Base-by-base conservation (phyloP, 2,888 invertebrate species). In the Drosophila neutralis region DNA sequence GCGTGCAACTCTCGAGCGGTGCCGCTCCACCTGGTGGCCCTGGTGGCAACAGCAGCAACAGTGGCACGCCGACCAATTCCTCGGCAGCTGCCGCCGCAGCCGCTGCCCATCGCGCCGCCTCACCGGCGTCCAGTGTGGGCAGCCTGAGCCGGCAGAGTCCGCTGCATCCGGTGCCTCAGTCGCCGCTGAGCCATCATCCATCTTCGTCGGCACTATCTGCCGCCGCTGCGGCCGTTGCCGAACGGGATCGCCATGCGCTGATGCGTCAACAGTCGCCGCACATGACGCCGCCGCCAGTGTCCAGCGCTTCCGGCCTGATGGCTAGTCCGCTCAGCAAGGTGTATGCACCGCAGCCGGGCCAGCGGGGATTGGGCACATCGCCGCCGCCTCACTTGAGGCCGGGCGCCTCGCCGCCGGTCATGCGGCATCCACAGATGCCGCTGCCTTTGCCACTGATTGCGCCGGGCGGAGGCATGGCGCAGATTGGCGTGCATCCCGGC, bases 401-500 rank as follows among this genome's bases (percentile, higher is more conserved):
- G 2, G 93, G 93, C 64, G 94, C 94, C 33, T 93, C 94, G 53
- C 94, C 94, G 35, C 95, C 95, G 11, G 94, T 95, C 24, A 92
- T 93, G 64, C 92, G 93, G 15, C 93, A 93, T 85, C 93, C 93
- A n/a, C 93, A 93, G 80, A 93, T 93, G 93, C 93, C 93, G 62
- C 78, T 93, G 64, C 92, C 93, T 29, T 78, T 93, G 72, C 93
- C 93, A 24, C 75, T 93, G 33, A 92, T 93, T 68, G 93, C 92
- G 2, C 92, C 93, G 5, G 92, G 92, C 51, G 91, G 89, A 53
- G 92, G 92, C 64, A 92, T 93, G 66, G 92, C 92, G 7, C 93
- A 92, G 69, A 92, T 93, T 56, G 92, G 93, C 18, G 96, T 96
- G 94, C 96, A 96, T 92, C 95, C 96, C 8, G 95, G 96, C 3